phyloP scores from a whole-genome alignment of 2,888 invertebrate species.

The Thereva unica region DNA sequence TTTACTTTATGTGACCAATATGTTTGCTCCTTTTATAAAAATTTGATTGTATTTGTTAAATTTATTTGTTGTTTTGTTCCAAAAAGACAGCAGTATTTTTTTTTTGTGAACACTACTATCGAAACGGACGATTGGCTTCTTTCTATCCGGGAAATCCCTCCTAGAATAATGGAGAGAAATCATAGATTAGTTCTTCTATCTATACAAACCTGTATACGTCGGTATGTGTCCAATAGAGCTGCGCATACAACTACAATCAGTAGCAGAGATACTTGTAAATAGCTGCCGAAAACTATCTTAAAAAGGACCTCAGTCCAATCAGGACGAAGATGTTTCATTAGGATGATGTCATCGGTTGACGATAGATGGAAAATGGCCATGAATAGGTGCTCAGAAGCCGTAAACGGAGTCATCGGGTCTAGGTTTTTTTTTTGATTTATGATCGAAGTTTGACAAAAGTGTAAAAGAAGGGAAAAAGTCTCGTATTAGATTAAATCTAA shows the following conservation, averaged over 20 bases:
- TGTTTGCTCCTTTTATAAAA: no score
- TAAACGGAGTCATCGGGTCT: conserved; percentile 77
- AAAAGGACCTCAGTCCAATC: conserved; percentile 84
- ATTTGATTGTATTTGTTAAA: no score
- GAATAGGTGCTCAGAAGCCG: conserved; percentile 96
- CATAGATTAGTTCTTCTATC: conserved; percentile 39
- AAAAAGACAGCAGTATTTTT: no score
- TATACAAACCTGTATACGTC: conserved; percentile 91
- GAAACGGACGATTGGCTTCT: no score
- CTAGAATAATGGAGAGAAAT: conserved; percentile 21
- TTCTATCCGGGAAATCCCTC: no score
- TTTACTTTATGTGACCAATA: no score
- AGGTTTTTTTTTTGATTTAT: conserved; percentile 16
- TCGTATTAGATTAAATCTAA: background rate
- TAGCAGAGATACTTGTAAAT: conserved; percentile 97
- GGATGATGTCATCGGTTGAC: conserved; percentile 80
- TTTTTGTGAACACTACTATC: no score
- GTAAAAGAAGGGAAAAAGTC: background rate
- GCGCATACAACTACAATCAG: conserved; percentile 98
- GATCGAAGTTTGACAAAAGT: no score
- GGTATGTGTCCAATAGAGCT: conserved; percentile 99
- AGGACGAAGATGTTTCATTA: conserved; percentile 70
- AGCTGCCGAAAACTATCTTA: conserved; percentile 92
- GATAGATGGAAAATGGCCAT: conserved; percentile 97
- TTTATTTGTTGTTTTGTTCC: no score